Base-by-base conservation (phyloP, 2,888 invertebrate genomes). In the Sminthurides aquaticus region DNA sequence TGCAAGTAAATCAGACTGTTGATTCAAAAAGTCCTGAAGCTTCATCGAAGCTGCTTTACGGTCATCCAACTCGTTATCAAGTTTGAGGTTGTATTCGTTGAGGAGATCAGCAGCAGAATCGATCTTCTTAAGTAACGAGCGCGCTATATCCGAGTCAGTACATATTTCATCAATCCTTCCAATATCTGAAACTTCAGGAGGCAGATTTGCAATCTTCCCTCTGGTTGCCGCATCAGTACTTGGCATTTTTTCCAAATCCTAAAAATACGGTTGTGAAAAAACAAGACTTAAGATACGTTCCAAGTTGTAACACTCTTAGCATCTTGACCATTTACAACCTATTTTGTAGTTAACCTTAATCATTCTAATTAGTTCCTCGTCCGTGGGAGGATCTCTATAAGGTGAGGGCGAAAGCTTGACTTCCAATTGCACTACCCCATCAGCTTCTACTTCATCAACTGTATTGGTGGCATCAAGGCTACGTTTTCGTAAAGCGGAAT, bases 181-280 rank as follows among this genome's bases (percentile, higher is more conserved):
- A 2, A 92, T 86, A 84, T 97, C 95, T 0, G 95, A 95, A 2
- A 97, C 93, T 82, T 95, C 94, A 58, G 90, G 89, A 0, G 97
- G 97, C 61, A 97, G 82, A 65, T 90, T 91, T 0, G 96, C 94
- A 74, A 97, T 97, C 77, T 89, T 86, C 78, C 96, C 93, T 71
- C 97, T 82, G 1, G 95, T 91, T 0, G 86, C 86, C 69, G 94
- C 96, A 82, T 97, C 97, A 75, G 93, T 91, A 0, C 96, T 96
- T 1, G 97, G 95, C 66, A 94, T 91, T 76, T 91, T 92, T 79
- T 97, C 97, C 75, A 97, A 81, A 75, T 91, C 91, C 79, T 89
- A 82, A 64, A 89, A 62, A 18, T 5, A 52, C 8, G n/a, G 24
- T 22, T 15, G 20, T 15, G 54, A 15, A 20, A 20, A 54, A 54